Evolutionary conservation across 2,113 vertebrate species (phyloP), one percentile per base, ranked within the genome.

Genomic region (Isichthys henryi): DNA sequence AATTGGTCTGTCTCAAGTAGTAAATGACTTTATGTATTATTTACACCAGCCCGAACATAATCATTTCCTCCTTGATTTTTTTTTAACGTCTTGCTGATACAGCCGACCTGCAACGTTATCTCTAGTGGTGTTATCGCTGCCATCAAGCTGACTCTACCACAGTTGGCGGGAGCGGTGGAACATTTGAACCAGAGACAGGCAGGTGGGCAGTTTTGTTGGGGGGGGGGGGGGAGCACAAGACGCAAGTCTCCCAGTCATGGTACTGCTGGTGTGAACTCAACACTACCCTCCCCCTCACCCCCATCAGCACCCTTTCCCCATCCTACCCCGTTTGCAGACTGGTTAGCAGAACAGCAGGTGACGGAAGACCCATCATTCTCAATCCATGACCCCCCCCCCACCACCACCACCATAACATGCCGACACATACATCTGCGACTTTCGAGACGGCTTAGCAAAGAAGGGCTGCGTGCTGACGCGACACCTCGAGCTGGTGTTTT

Each of bases 291-390:
- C 74, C 27, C 3, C 35, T 43, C 35, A 80, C 74, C 31, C 35
- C 74, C 74, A 19, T 43, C 82, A 11, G 35, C 21, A 48, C 43
- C 82, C 21, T 48, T 43, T 48, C 82, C 23, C 19, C 82, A 84
- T 23, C 45, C 43, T 84, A 46, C 43, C 82, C 82, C 45, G 11
- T 77, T 91, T 94, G 93, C 88, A 93, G 94, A 94, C 95, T 96
- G 94, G 96, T 98, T 98, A 93, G 31, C 93, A 94, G 95, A 97
- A 97, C 97, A 97, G 97, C 96, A 97, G 97, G 97, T 93, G 95
- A 94, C 70, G 94, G 95, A 94, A 96, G 94, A 95, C 96, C 95
- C 96, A 94, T 91, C 87, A 90, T 84, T 48, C 89, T 92, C 89
- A 70, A 88, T 88, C 86, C 10, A 90, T 43, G 74, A 70, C 21